Evolutionary conservation across 2,113 vertebrate species (phyloP).

Genomic region (Cariama cristata): DNA sequence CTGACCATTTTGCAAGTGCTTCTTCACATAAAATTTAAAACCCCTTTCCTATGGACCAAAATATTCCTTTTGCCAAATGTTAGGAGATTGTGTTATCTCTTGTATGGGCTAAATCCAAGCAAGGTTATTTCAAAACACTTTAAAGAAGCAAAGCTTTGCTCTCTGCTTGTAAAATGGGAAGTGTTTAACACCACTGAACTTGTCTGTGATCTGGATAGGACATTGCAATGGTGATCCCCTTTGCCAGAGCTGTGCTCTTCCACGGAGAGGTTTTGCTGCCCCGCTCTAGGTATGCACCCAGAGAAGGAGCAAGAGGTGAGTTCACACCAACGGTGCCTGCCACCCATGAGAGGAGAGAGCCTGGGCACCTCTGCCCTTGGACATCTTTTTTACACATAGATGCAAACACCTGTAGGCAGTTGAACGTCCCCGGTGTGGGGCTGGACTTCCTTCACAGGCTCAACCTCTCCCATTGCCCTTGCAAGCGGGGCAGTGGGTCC

Average conservation of each 20-base stretch:
- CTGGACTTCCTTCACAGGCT: background rate
- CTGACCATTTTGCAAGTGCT: background rate
- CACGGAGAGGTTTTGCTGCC: background rate
- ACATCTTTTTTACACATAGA: background rate
- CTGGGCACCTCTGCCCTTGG: background rate
- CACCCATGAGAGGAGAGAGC: background rate
- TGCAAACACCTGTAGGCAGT: background rate
- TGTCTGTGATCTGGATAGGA: background rate
- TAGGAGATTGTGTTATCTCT: background rate
- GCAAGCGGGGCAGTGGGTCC: background rate
- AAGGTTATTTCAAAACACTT: background rate
- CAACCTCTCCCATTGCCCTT: background rate
- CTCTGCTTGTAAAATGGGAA: background rate
- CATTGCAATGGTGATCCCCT: background rate
- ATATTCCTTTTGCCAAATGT: background rate
- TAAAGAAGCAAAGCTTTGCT: background rate
- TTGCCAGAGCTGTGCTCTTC: background rate
- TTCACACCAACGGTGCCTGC: background rate
- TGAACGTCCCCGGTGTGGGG: accelerated
- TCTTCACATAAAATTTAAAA: background rate
- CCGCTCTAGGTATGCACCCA: background rate
- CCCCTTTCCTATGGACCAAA: background rate
- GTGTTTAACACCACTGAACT: background rate
- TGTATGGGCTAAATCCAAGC: background rate
- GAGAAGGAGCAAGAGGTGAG: background rate